Evolutionary conservation across 2,113 vertebrate species (phyloP).

Genomic region (Hyaena hyaena): DNA sequence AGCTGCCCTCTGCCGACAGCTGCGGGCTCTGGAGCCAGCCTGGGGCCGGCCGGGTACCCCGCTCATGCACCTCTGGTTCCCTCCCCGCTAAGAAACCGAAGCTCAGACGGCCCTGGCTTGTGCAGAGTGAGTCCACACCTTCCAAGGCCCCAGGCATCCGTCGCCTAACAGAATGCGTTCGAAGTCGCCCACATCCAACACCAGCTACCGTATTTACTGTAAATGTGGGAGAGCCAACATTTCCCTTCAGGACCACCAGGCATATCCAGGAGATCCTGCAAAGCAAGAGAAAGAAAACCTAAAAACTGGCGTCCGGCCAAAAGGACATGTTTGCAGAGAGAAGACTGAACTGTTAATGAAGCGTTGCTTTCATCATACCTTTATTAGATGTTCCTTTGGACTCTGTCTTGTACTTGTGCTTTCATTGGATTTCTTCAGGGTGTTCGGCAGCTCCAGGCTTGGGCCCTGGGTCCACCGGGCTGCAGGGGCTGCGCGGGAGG

Average conservation of each 20-base stretch:
- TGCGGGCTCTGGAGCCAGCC: neutral
- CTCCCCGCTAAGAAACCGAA: neutral
- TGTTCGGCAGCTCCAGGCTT: neutral
- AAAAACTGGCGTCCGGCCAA: neutral
- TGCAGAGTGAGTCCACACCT: neutral
- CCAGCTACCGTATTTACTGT: neutral
- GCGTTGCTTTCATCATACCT: too few relatives aligned
- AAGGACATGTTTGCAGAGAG: neutral
- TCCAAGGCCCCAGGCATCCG: neutral
- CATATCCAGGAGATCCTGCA: neutral
- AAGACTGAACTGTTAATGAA: neutral
- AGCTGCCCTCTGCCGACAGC: neutral
- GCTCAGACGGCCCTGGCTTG: fast-evolving
- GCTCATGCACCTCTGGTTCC: neutral
- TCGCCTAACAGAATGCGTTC: neutral
- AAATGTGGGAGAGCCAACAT: neutral
- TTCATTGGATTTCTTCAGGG: neutral
- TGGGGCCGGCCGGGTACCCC: fast-evolving
- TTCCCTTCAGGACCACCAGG: too few relatives aligned
- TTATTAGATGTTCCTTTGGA: too few relatives aligned
- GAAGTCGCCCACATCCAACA: neutral
- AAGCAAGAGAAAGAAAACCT: neutral
- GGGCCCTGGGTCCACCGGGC: neutral
- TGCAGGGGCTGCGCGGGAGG: neutral
- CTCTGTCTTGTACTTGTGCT: neutral